phyloP scores from a whole-genome alignment of 2,888 invertebrate genomes.

The Chymomyza caudatula region DNA sequence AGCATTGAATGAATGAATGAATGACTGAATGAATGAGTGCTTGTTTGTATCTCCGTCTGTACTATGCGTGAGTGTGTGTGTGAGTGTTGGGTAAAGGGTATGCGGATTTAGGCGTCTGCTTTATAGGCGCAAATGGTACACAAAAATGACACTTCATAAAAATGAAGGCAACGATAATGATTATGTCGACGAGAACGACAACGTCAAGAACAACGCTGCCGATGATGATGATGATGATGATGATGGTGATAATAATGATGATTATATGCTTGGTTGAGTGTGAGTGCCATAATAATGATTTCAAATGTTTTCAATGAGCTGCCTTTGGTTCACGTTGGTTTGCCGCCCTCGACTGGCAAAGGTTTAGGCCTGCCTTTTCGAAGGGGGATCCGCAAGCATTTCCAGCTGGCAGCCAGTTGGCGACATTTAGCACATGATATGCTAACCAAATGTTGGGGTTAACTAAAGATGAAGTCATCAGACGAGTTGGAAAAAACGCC shows the following conservation, averaged over 20 bases:
- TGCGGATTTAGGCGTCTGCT: slow-evolving; percentile 49
- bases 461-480: neutral
- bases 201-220: slow-evolving; percentile 1
- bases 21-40: slow-evolving; percentile 27
- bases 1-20: slow-evolving; percentile 11
- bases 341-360: slow-evolving; percentile 13
- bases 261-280: slow-evolving; percentile 17
- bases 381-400: neutral
- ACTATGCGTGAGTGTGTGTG: slow-evolving; percentile 28
- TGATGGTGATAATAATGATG: slow-evolving; percentile 20
- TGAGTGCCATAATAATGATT: slow-evolving; percentile 61
- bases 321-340: slow-evolving; percentile 1
- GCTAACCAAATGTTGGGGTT: neutral
- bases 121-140: slow-evolving; percentile 63
- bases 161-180: slow-evolving; percentile 61
- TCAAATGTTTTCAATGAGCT: slow-evolving; percentile 50
- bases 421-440: neutral
- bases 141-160: slow-evolving; percentile 69
- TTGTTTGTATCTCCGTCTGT: neutral
- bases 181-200: slow-evolving; percentile 32
- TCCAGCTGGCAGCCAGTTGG: neutral
- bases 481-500: neutral
- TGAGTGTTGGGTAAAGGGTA: slow-evolving; percentile 11
- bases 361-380: slow-evolving; percentile 11
- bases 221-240: slow-evolving; percentile 25